Conservation (phyloP, 2,888 invertebrate species). For the Zaprionus lineosus region DNA sequence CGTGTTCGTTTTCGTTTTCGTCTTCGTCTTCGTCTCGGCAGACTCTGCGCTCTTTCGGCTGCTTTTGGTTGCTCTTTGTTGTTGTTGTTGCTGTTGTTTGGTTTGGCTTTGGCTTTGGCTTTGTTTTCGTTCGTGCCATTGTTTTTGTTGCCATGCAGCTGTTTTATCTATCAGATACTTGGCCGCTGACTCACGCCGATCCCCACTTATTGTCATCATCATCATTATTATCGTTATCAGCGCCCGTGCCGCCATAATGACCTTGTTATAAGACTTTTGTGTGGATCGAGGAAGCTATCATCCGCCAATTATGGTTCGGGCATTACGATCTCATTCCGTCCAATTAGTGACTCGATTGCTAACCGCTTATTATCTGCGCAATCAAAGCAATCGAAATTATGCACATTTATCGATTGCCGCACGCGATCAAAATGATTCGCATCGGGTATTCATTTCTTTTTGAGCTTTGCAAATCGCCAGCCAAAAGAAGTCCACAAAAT, state of each 20-base stretch:
- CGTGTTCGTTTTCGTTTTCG: constrained; percentile 9
- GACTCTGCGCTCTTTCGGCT: too few relatives aligned
- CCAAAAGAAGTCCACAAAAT: too few relatives aligned
- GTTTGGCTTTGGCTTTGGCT: constrained; percentile 8
- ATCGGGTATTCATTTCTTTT: too few relatives aligned
- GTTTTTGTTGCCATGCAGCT: constrained; percentile 68
- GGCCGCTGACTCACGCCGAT: constrained; percentile 47
- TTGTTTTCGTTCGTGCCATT: too few relatives aligned
- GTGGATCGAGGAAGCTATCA: too few relatives aligned
- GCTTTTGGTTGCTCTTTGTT: constrained; percentile 9
- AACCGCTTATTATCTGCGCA: constrained; percentile 26
- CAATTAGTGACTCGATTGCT: constrained; percentile 18
- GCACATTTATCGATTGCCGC: constrained; percentile 19
- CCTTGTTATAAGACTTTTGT: not conserved
- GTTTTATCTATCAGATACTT: constrained; percentile 73
- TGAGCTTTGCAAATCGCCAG: too few relatives aligned
- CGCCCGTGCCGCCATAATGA: not conserved
- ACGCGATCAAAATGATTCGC: constrained; percentile 34
- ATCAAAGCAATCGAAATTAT: too few relatives aligned
- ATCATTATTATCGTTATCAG: not conserved
- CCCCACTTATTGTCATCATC: constrained; percentile 13
- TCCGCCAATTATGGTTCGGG: too few relatives aligned
- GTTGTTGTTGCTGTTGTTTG: constrained; percentile 29
- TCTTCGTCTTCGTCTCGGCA: not conserved
- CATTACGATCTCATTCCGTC: constrained; percentile 1